Evolutionary conservation across 1,140 invertebrate species (phyloP), one percentile per base, ranked within the genome.

Genomic region (Meloidogyne chitwoodi): DNA sequence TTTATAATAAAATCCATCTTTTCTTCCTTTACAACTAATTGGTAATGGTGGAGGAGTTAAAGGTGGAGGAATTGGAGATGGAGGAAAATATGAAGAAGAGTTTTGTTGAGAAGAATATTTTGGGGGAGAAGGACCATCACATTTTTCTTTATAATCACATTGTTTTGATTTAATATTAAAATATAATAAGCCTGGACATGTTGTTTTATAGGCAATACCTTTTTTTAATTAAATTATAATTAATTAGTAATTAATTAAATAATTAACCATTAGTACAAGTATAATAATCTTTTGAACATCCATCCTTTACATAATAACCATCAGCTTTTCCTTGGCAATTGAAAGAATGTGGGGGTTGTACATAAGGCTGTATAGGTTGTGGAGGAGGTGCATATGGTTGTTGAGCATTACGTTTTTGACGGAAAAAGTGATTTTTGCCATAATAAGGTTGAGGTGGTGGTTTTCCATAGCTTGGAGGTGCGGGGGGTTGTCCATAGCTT

Each of bases 301-400:
- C 48, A 56, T 56, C 48, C 48, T 64, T 24, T 22, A 34, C 56
- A 64, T 73, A 73, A 63, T 73, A 73, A n/a, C 71, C 71, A 31
- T 63, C 64, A 14, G 71, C 71, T 10, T 64, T 41, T 16, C 56
- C 71, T 3, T 29, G 34, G n/a, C 71, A 73, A 63, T 65, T 73
- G 24, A 73, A 73, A 16, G 61, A 41, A 31, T 5, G 6, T 16
- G 68, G 19, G 22, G 27, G 34, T 56, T n/a, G 48, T n/a, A 56
- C 48, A 56, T 56, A 56, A 56, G 48, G 48, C 12, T 56, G 48
- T 3, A 56, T 56, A 56, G 48, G 48, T 6, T 56, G 48, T n/a
- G 48, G 48, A 8, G 19, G 48, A 8, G 48, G 48, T 56, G 4
- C 5, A 56, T 56, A 56, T n/a, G 48, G 19, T 56, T 56, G 48